phyloP scores from a whole-genome alignment of 2,113 vertebrate genomes.

The Crotalus viridis region DNA sequence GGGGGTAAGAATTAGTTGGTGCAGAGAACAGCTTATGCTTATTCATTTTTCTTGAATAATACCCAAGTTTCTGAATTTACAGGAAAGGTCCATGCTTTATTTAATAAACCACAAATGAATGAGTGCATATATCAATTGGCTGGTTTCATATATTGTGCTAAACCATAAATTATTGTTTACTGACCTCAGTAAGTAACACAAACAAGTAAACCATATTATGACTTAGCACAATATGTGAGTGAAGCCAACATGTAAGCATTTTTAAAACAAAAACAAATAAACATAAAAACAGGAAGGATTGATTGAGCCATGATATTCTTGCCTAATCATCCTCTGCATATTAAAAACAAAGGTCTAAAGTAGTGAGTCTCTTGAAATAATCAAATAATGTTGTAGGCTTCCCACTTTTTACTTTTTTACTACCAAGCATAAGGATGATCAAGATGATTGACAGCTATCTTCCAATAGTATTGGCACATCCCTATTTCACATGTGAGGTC shows the following conservation, averaged over 20 bases:
- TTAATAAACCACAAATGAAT: background rate
- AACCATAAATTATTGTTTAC: background rate
- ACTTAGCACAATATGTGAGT: background rate
- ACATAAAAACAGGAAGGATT: background rate
- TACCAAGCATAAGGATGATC: background rate
- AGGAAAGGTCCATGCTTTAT: background rate
- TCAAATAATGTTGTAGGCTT: background rate
- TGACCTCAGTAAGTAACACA: background rate
- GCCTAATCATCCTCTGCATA: background rate
- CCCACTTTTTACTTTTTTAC: background rate
- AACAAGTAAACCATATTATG: background rate
- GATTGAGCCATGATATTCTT: background rate
- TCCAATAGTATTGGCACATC: background rate
- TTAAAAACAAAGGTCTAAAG: background rate
- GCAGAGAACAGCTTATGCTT: background rate
- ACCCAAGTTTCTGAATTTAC: background rate
- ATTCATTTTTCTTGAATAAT: background rate
- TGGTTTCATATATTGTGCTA: background rate
- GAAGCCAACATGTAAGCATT: background rate
- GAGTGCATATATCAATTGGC: background rate
- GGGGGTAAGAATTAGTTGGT: background rate
- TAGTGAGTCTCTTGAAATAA: background rate
- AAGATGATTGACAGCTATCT: background rate
- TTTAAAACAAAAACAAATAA: background rate
- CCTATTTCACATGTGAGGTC: background rate